A percentile compares a stretch with the other conserved stretches of the same genome.
phyloP scores from a whole-genome alignment of 1,140 invertebrate species.

The Aphaenogaster rudis region DNA sequence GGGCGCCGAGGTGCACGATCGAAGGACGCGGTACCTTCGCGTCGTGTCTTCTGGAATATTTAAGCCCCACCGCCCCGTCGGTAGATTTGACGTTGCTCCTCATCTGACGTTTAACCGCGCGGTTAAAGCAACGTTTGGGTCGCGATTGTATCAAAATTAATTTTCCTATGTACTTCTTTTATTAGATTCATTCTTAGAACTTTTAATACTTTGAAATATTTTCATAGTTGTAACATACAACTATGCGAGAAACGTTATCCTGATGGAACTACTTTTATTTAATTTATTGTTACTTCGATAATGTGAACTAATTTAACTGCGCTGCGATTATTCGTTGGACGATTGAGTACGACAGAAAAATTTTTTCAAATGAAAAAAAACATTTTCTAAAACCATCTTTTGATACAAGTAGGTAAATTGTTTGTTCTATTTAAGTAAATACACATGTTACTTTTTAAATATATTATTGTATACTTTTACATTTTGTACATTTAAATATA shows the following conservation, averaged over 20 bases:
- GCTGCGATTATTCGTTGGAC: neutral
- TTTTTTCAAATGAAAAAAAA: no score
- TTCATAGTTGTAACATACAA: neutral
- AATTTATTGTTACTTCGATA: neutral
- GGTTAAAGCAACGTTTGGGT: neutral
- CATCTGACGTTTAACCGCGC: slow-evolving; percentile 61
- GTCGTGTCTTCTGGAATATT: slow-evolving; percentile 78
- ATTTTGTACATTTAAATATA: no score
- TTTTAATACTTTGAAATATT: no score
- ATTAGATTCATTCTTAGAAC: neutral
- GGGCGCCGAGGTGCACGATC: slow-evolving; percentile 71
- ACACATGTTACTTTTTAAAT: no score
- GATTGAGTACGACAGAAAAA: neutral
- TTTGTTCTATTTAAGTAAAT: no score
- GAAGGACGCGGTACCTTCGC: slow-evolving; percentile 67
- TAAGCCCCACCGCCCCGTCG: slow-evolving; percentile 69
- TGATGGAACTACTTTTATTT: neutral
- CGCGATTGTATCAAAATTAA: neutral
- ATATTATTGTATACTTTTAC: no score
- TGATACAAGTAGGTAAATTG: no score
- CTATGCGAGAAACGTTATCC: neutral
- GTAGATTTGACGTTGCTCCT: slow-evolving; percentile 61
- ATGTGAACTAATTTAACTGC: neutral
- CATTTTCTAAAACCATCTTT: no score
- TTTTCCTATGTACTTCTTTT: neutral